phyloP scores from a whole-genome alignment of 2,888 invertebrate species.

The Philhelius pedissequus region DNA sequence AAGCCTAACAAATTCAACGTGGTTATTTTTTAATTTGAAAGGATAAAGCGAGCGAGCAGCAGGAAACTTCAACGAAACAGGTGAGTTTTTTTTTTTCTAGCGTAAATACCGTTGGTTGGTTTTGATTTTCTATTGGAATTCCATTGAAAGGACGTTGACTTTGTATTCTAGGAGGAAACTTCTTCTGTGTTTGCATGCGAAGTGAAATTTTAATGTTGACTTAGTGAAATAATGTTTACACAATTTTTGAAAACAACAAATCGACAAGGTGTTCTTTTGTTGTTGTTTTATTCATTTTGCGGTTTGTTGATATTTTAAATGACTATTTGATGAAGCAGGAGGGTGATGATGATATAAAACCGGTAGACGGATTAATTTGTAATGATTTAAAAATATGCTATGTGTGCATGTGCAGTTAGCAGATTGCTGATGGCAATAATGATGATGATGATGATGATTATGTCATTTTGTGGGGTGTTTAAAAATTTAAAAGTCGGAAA shows the following conservation, averaged over 20 bases:
- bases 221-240: constrained; percentile 31
- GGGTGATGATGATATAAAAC: neutral
- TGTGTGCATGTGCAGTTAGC: constrained; percentile 12
- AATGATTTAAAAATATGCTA: constrained; percentile 15
- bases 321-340: neutral
- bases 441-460: constrained; percentile 24
- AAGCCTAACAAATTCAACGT: constrained; percentile 9
- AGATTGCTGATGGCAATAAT: neutral
- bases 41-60: constrained; percentile 26
- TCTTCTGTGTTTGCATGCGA: neutral
- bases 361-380: constrained; percentile 17
- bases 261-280: constrained; percentile 12
- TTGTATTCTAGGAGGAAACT: neutral
- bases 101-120: neutral
- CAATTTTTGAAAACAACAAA: neutral
- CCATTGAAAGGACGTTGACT: constrained; percentile 37
- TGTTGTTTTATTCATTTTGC: neutral
- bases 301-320: neutral
- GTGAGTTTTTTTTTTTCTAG: constrained; percentile 16
- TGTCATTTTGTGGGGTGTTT: constrained; percentile 33
- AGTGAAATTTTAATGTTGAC: constrained; percentile 11
- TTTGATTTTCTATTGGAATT: constrained; percentile 27
- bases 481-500: neutral
- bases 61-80: constrained; percentile 35
- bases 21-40: constrained; percentile 48